Percentiles rank a stretch among this genome's conserved stretches.
These are phyloP conservation scores for Ornithorhynchus anatinus DNA, from an alignment of 2,113 vertebrate genomes.

Conservation along the genomic window DNA sequence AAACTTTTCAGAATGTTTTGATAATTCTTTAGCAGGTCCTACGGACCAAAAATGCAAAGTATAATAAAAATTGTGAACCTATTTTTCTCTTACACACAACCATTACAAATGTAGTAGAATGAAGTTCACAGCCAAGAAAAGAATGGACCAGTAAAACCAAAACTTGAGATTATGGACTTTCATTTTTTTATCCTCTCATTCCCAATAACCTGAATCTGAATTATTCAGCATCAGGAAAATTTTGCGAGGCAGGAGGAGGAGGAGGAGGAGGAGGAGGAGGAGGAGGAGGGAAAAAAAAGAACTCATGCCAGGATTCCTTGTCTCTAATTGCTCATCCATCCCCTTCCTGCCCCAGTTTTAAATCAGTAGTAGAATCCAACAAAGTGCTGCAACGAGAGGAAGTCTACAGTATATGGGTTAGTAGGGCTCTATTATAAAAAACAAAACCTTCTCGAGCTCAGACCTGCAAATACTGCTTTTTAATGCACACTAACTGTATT, in stretches of 20 bases:
- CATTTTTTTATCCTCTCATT: constrained; percentile 1
- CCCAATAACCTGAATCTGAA: neutral
- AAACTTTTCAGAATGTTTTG: too few species aligned
- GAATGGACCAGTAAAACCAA: neutral
- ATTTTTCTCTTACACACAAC: neutral
- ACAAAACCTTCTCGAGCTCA: too few species aligned
- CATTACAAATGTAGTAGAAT: neutral
- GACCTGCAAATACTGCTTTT: too few species aligned
- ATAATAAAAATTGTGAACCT: constrained; percentile 13
- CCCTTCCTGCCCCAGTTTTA: too few species aligned
- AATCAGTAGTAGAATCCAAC: too few species aligned
- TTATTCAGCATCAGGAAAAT: constrained; percentile 3
- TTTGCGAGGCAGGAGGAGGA: neutral
- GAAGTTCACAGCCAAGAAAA: neutral
- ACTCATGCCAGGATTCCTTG: neutral
- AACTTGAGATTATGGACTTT: neutral
- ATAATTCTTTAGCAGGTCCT: neutral
- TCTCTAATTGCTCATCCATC: too few species aligned
- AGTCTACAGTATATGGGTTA: too few species aligned
- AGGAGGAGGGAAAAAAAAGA: neutral
- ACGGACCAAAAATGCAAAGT: constrained; percentile 8
- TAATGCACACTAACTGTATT: too few species aligned
- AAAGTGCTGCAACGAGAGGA: too few species aligned
- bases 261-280: neutral
- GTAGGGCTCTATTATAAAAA: too few species aligned